Percentiles rank a stretch among this genome's conserved stretches.
Evolutionary conservation across 2,888 invertebrate genomes (phyloP).

Genomic region (Automeris io): DNA sequence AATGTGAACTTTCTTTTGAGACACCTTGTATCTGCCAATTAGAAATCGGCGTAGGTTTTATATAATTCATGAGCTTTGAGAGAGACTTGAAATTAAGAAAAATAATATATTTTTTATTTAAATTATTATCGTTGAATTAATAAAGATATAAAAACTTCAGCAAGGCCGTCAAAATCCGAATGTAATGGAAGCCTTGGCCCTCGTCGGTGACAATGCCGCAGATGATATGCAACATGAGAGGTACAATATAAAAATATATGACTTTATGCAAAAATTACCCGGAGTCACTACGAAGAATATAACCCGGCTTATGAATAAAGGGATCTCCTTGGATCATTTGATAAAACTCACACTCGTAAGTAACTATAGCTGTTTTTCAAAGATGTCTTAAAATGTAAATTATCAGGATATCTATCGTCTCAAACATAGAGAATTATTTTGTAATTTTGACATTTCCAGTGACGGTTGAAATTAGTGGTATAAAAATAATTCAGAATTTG

Average conservation of each 20-base stretch:
- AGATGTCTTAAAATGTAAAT: not conserved
- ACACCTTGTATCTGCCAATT: too few relatives aligned
- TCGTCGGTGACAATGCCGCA: constrained; percentile 83
- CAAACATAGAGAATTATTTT: too few relatives aligned
- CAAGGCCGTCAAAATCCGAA: constrained; percentile 90
- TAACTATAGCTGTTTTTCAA: not conserved
- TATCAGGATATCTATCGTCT: too few relatives aligned
- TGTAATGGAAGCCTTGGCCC: constrained; percentile 81
- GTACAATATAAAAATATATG: constrained; percentile 85
- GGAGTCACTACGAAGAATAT: constrained; percentile 94
- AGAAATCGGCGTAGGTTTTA: too few relatives aligned
- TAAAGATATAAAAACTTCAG: constrained; percentile 49
- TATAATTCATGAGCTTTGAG: too few relatives aligned
- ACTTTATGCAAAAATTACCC: constrained; percentile 90
- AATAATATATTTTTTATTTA: not conserved
- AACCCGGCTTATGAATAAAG: constrained; percentile 84
- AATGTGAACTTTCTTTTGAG: too few relatives aligned
- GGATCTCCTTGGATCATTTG: constrained; percentile 80
- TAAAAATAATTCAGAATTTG: too few relatives aligned
- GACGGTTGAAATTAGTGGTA: too few relatives aligned
- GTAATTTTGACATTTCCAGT: too few relatives aligned
- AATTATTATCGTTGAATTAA: constrained; percentile 6
- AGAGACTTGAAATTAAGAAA: too few relatives aligned
- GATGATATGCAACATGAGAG: constrained; percentile 77
- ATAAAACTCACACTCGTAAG: constrained; percentile 76